phyloP scores from a whole-genome alignment of 2,797 vertebrate species.

The Pogoniulus pusillus region DNA sequence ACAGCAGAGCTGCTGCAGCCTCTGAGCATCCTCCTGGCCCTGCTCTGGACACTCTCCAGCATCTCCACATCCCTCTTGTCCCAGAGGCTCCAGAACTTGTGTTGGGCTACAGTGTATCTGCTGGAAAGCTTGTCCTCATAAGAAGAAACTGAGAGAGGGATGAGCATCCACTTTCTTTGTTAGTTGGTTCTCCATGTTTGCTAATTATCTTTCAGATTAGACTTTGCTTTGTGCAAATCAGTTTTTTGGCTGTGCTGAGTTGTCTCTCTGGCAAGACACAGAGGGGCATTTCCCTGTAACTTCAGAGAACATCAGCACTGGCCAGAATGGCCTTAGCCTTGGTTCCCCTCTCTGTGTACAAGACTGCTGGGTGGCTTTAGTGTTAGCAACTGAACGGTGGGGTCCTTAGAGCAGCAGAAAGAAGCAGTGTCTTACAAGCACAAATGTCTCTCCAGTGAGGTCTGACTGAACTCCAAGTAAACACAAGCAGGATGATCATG shows the following conservation, averaged over 20 bases:
- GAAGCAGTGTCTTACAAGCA: not conserved
- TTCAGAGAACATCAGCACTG: not conserved
- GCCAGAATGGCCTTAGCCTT: not conserved
- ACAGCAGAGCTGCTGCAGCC: too few species aligned
- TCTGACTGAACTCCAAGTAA: not conserved
- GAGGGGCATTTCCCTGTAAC: not conserved
- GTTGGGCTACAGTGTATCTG: not conserved
- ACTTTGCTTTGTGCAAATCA: not conserved
- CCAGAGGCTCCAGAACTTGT: too few species aligned
- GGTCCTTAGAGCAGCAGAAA: not conserved
- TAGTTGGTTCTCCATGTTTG: not conserved
- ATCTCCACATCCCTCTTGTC: too few species aligned
- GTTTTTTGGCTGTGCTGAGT: not conserved
- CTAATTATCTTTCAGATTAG: not conserved
- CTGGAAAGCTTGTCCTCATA: not conserved
- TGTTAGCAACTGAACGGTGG: not conserved
- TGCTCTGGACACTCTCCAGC: too few species aligned
- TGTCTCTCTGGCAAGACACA: fast-evolving
- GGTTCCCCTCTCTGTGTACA: not conserved
- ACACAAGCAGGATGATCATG: not conserved
- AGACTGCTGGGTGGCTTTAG: not conserved
- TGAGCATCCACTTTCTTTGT: not conserved
- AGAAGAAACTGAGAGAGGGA: not conserved
- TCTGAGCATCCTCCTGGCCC: too few species aligned
- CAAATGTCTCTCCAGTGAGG: not conserved